Evolutionary conservation across 2,797 vertebrate species (phyloP), one percentile per base, ranked within the genome.

Genomic region (Emydoidea blandingii): DNA sequence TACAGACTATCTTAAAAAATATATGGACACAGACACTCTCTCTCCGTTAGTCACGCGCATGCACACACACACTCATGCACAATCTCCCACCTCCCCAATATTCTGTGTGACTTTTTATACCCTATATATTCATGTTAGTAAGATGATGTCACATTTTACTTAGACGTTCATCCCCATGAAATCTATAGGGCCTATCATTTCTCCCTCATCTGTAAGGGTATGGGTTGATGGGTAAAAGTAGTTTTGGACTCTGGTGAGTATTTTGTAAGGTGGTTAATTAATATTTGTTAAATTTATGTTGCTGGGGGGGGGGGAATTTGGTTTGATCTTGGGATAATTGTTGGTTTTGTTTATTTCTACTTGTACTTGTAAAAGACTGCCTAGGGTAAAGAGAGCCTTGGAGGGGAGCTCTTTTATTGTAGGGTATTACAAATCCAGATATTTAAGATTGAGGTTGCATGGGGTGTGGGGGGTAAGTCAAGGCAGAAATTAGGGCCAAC

Each of bases 231-330:
- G 31, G 65, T 68, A 37, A 37, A 85, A 47, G 52, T 0, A 0
- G 27, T 0, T 1, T 44, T 41, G 0, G 1, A 29, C 0, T 0
- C 37, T 0, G 1, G 10, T 49, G 53, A 0, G 0, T 21, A 57
- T 74, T 83, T 62, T 79, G 78, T 85, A 27, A 87, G 78, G 47
- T n/a, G 65, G 52, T 59, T 82, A 82, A 72, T 74, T 79, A 50
- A 62, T 79, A 62, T 56, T 31, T 23, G 52, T 49, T 68, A 31
- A 44, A 34, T 21, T 79, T 37, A 11, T 79, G 34, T 14, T 27
- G 72, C 5, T 76, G 41, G n/a, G n/a, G 31, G 29, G 25, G 37
- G 37, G 37, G 57, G 29, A 54, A 50, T 88, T 79, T 85, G 37
- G 47, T 88, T 72, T 79, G 49, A 31, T 83, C 72, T 59, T 21